Evolutionary conservation across 2,113 vertebrate species (phyloP).

Genomic region (Hippopotamus amphibius): DNA sequence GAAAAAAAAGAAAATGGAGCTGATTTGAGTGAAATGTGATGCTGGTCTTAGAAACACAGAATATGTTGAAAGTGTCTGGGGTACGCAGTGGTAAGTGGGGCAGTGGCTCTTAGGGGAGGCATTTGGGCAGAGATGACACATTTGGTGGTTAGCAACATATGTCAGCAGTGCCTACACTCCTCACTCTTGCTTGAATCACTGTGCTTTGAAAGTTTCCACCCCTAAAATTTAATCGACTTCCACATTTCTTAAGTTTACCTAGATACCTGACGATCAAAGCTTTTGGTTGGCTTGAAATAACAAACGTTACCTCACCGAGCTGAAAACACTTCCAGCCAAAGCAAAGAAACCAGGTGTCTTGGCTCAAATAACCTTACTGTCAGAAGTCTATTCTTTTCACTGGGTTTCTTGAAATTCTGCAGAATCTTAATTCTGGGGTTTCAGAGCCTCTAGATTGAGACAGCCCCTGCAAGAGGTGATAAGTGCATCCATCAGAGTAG

Average conservation of each 20-base stretch:
- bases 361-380: neutral
- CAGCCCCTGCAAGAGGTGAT: neutral
- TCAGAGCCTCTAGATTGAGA: neutral
- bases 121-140: fast-evolving
- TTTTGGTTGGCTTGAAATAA: neutral
- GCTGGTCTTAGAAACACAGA: neutral
- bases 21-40: neutral
- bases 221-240: neutral
- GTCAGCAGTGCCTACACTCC: fast-evolving
- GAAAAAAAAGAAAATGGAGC: neutral
- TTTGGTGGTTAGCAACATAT: fast-evolving
- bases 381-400: neutral
- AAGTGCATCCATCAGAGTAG: neutral
- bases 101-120: fast-evolving
- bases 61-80: neutral
- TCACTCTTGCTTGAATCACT: neutral
- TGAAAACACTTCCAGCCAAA: neutral
- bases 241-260: neutral
- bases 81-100: fast-evolving
- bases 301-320: neutral
- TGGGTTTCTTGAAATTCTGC: neutral
- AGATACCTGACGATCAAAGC: neutral
- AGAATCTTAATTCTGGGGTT: neutral
- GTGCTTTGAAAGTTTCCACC: neutral
- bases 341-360: neutral